Base-by-base conservation (phyloP, 2,888 invertebrate species). In the Zonitis immaculata region DNA sequence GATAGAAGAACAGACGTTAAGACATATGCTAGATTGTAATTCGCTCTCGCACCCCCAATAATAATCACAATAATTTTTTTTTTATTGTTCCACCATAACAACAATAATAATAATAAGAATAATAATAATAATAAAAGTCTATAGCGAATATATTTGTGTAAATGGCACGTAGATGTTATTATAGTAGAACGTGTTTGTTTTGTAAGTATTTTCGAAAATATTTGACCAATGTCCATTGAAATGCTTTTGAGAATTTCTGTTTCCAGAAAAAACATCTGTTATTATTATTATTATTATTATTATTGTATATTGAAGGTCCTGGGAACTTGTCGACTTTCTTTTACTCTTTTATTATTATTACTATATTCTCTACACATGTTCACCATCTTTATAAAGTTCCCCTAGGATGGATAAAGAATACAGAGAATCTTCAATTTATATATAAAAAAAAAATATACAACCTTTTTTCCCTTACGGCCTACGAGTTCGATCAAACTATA, bases 21-120 rank as follows among this genome's bases (percentile, higher is more conserved):
- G 42, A 26, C 56, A 56, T 56, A 56, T 56, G 56, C 52, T 47
- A 47, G 53, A 47, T n/a, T 5, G 30, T n/a, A 30, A 16, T 35
- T 35, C 18, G 35, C 35, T 35, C 4, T n/a, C n/a, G 5, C 8
- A 35, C 16, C 8, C 9, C 35, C n/a, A 2, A 12, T 8, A 9
- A 32, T 14, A 32, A 14, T 18, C 35, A 8, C 2, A 18, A 16
- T 9, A 35, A 4, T 35, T 35, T 32, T 18, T 9, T 9, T 22
- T 22, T 22, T 22, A 22, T 22, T 22, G n/a, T n/a, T 22, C 22
- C 22, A 22, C 22, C 22, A 22, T 4, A 22, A 22, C 8, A 32
- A 11, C 35, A 16, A 35, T n/a, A 35, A 35, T 35, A 35, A 14
- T 22, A 22, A 22, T 22, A 22, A 22, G 3, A 22, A 22, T 22